Percentiles rank a stretch among this genome's conserved stretches.
phyloP scores from a whole-genome alignment of 2,888 invertebrate species.

The Thecocarcelia acutangulata region DNA sequence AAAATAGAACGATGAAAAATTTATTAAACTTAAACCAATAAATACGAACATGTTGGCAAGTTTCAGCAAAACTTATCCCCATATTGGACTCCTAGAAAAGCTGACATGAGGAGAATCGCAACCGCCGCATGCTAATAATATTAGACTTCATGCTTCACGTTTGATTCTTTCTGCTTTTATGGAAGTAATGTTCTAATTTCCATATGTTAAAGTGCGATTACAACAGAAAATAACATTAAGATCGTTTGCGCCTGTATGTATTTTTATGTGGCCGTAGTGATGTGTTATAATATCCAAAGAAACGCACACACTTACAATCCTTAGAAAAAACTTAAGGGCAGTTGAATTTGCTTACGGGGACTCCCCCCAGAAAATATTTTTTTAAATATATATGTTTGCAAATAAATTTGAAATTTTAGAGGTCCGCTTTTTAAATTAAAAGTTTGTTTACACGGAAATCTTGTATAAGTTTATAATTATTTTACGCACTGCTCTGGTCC shows the following conservation, averaged over 20 bases:
- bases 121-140: constrained; percentile 33
- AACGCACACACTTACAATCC: neutral
- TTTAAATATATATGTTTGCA: too few species aligned
- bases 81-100: constrained; percentile 31
- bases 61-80: constrained; percentile 56
- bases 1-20: neutral
- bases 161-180: neutral
- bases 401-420: too few species aligned
- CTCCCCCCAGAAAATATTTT: too few species aligned
- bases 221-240: constrained; percentile 28
- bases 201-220: constrained; percentile 33
- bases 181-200: constrained; percentile 52
- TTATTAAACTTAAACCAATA: constrained; percentile 2
- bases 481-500: neutral
- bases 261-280: constrained; percentile 4
- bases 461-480: neutral
- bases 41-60: constrained; percentile 33
- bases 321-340: neutral
- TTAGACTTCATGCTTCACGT: neutral
- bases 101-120: constrained; percentile 26
- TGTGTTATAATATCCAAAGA: neutral
- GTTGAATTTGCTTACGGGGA: neutral
- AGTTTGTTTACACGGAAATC: too few species aligned
- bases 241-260: neutral
- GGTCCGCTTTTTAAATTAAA: too few species aligned